Percentiles rank a stretch among this genome's conserved stretches.
phyloP scores from a whole-genome alignment of 2,113 vertebrate species.

The Lonchura striata region DNA sequence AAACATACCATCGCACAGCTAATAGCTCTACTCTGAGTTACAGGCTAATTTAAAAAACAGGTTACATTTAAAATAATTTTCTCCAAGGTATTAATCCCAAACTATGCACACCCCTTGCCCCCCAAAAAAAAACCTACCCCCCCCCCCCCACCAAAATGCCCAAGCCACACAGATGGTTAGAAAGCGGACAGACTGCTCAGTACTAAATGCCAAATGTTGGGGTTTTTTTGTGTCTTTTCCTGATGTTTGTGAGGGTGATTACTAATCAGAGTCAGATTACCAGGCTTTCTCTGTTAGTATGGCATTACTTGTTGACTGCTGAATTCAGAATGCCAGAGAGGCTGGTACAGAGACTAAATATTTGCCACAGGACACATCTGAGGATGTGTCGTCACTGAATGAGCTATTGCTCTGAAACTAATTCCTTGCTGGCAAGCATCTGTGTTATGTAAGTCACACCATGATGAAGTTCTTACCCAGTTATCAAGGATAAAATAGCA shows the following conservation, averaged over 20 bases:
- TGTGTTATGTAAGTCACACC: background rate
- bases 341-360: background rate
- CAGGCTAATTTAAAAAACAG: background rate
- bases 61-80: background rate
- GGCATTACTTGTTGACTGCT: background rate
- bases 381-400: background rate
- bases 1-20: background rate
- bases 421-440: background rate
- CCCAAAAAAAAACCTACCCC: rapidly evolving
- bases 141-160: rapidly evolving
- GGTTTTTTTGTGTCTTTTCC: background rate
- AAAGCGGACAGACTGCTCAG: background rate
- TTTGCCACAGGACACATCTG: background rate
- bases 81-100: background rate
- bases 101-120: rapidly evolving
- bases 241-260: rapidly evolving
- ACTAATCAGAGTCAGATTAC: background rate
- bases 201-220: background rate
- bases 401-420: background rate
- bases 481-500: background rate
- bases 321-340: background rate
- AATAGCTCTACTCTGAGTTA: background rate
- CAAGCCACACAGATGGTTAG: background rate
- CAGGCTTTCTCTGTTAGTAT: background rate
- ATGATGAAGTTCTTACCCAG: background rate